Evolutionary conservation across 2,113 vertebrate genomes (phyloP), one percentile per base, ranked within the genome.

Genomic region (Scomber colias): DNA sequence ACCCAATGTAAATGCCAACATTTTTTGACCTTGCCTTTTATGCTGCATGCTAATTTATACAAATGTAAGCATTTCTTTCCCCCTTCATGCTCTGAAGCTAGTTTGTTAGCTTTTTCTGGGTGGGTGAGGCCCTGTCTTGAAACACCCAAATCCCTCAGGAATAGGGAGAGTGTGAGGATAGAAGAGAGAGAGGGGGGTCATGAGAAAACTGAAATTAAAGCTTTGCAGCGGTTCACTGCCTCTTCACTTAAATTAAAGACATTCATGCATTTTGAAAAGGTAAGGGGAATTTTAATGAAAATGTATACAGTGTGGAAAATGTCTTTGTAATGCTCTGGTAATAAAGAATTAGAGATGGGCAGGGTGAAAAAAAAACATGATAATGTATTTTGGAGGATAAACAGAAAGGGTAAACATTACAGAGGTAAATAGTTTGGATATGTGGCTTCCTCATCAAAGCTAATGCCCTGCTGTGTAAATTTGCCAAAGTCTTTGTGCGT

Each of bases 21-120:
- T 88, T 82, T 71, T 73, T 40, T 92, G 90, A 94, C 92, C 91
- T 90, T 93, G 84, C 45, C 81, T 78, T 90, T 90, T 84, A 91
- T 83, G 71, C 76, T 64, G 72, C 72, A 90, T 84, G 77, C 80
- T 93, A 93, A 94, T 94, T 91, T 94, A 92, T 91, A 93, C 89
- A 93, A 94, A 93, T 93, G 83, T 89, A 93, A 92, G 90, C 90
- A 82, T 85, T 89, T 88, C 35, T 48, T 79, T 74, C 46, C 65
- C 35, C 63, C 77, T 71, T 82, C 80, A 88, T 81, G 81, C 81
- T 79, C 76, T 55, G 30, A 30, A 78, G 81, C 72, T 70, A 85
- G 87, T 87, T 93, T 86, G 81, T 86, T 83, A 78, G 79, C 77
- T 81, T 85, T 81, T 81, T 81, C 56, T 81, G 67, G 66, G 46